Conservation (phyloP, 2,888 invertebrate genomes). For the Adelphocoris suturalis region DNA sequence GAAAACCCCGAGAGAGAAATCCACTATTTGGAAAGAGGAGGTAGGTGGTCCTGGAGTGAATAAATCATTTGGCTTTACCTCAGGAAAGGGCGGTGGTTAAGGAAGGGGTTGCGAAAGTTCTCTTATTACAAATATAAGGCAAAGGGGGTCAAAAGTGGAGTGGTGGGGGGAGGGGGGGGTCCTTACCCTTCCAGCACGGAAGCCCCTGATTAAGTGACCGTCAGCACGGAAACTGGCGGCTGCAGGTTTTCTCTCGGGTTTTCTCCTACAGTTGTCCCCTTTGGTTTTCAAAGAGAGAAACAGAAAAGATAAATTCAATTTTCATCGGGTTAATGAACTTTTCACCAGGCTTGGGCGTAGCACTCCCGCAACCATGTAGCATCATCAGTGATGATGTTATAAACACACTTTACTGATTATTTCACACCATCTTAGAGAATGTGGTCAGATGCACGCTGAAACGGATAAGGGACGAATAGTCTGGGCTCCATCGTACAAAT, state of each 20-base stretch:
- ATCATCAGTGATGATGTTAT: too few species aligned
- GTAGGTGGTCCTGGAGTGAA: slow-evolving; percentile 3
- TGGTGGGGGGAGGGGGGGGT: not conserved
- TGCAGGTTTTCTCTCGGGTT: not conserved
- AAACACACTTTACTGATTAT: too few species aligned
- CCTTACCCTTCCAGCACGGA: not conserved
- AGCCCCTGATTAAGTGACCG: not conserved
- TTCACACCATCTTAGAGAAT: too few species aligned
- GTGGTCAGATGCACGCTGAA: too few species aligned
- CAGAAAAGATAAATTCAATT: not conserved
- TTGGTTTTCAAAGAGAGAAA: not conserved
- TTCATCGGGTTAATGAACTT: not conserved
- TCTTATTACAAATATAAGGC: slow-evolving; percentile 5
- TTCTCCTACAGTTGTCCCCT: not conserved
- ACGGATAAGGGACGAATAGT: too few species aligned
- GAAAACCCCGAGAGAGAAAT: not conserved
- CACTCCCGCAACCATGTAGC: too few species aligned
- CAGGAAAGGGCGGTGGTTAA: not conserved
- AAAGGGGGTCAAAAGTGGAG: not conserved
- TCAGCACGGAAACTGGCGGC: not conserved
- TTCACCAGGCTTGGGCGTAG: too few species aligned
- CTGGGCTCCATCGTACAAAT: too few species aligned
- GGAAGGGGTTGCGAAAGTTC: slow-evolving; percentile 21
- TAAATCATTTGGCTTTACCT: not conserved
- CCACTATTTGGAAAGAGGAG: not conserved